These are phyloP conservation scores for Hydrophis major DNA, from an alignment of 2,797 vertebrate genomes.

Conservation along the genomic window DNA sequence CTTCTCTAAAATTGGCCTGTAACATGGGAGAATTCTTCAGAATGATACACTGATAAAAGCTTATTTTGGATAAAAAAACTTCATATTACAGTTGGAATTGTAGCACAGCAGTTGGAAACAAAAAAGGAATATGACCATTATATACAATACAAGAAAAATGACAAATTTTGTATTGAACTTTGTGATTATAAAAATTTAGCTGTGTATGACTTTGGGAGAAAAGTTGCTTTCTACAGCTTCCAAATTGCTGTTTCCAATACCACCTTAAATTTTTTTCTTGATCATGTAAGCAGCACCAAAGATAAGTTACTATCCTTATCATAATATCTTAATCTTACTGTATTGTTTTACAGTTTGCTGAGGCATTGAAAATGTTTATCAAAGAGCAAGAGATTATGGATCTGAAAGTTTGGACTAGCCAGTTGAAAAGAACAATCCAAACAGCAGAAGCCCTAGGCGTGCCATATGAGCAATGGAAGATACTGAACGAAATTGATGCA, in stretches of 20 bases:
- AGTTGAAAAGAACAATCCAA: constrained; percentile 94
- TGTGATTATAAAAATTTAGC: neutral
- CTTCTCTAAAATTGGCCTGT: no score
- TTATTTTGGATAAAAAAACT: neutral
- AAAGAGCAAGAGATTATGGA: constrained; percentile 88
- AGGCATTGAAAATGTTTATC: constrained; percentile 82
- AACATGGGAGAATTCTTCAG: neutral
- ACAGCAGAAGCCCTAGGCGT: constrained; percentile 89
- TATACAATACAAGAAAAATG: neutral
- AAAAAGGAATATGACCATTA: neutral
- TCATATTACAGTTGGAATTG: neutral
- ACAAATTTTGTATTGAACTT: neutral
- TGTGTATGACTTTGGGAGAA: neutral
- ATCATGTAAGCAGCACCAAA: neutral
- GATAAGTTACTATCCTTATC: neutral
- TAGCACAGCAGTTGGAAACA: neutral
- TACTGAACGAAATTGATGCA: constrained; percentile 95
- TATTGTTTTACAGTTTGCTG: constrained; percentile 77
- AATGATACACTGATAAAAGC: neutral
- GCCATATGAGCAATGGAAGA: constrained; percentile 97
- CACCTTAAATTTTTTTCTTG: neutral
- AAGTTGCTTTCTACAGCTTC: neutral
- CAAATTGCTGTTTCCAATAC: neutral
- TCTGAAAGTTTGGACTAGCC: constrained; percentile 97
- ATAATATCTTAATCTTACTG: neutral